phyloP scores from a whole-genome alignment of 1,140 invertebrate genomes.

The Orius insidiosus region DNA sequence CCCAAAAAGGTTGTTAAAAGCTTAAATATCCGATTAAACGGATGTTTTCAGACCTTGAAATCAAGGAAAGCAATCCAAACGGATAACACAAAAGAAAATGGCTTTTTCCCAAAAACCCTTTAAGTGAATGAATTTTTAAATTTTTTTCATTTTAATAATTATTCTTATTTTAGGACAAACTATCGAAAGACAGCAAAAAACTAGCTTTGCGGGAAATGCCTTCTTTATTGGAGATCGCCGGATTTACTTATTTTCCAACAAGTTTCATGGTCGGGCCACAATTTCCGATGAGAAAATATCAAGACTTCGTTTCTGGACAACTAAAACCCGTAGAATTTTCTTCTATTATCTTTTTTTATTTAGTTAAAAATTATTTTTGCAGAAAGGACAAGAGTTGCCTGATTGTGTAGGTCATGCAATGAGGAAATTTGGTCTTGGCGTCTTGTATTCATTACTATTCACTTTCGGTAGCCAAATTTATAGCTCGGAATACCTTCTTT shows the following conservation, averaged over 20 bases:
- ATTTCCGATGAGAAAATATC: constrained; percentile 67
- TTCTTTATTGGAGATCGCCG: constrained; percentile 58
- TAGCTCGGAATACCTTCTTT: constrained; percentile 51
- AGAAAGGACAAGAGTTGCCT: constrained; percentile 22
- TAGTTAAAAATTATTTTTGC: no score
- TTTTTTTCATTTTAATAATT: neutral
- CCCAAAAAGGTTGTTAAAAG: no score
- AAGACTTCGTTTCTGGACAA: constrained; percentile 52
- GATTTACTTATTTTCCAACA: constrained; percentile 68
- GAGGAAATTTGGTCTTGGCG: constrained; percentile 38
- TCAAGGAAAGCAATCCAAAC: no score
- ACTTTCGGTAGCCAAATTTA: constrained; percentile 51
- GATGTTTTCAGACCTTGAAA: no score
- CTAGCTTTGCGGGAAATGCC: constrained; percentile 46
- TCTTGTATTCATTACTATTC: constrained; percentile 52
- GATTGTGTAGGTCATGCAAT: constrained; percentile 34
- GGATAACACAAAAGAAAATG: no score
- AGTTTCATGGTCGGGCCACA: constrained; percentile 82
- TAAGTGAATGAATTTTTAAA: constrained; percentile 6
- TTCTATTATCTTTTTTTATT: neutral
- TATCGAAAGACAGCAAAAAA: constrained; percentile 55
- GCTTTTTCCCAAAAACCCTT: no score
- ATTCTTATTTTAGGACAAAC: constrained; percentile 32
- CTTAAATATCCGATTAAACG: no score
- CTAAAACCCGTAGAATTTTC: constrained; percentile 31